Base-by-base conservation (phyloP, 1,140 invertebrate species). In the Leptoteleia sp. region DNA sequence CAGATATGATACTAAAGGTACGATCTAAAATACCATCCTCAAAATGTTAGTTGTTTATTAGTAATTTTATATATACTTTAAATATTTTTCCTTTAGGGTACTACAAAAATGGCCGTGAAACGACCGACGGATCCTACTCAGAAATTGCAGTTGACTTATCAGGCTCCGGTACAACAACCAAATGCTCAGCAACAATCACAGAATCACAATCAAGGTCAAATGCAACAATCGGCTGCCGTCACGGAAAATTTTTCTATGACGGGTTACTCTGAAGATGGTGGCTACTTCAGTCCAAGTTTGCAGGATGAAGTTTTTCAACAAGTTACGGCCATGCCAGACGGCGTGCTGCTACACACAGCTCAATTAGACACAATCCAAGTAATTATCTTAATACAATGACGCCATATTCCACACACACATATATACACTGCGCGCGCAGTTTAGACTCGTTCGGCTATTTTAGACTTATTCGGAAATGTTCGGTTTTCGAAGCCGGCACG, bases 301-400 rank as follows among this genome's bases (percentile, higher is more conserved):
- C 93, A 94, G 81, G 94, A 94, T 54, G 94, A 95, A 82, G 94
- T 95, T 0, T 95, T 93, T 75, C 91, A 94, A 73, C 94, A 93
- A 78, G 93, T 94, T 0, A 92, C 90, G 7, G 85, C 80, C 7
- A 78, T 91, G 50, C 90, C 92, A 16, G 93, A 94, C 71, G 92
- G 92, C 11, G 93, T 94, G 85, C 85, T 94, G 27, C 85, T 94
- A 15, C 93, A 94, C 79, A 91, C 93, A 2, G 91, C 92, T 70
- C 93, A 95, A 82, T 90, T 96, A 29, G 90, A 91, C 47, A 88
- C 90, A 9, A 90, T 91, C 57, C 90, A 91, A 82, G 90, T 91
- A 62, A 81, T 17, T 50, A 43, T 27, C 17, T 48, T 2, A n/a
- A n/a, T n/a, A n/a, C n/a, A n/a, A n/a, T n/a, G n/a, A n/a, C n/a